Percentiles rank a stretch among this genome's conserved stretches.
Evolutionary conservation across 2,113 vertebrate species (phyloP).

Genomic region (Galeopterus variegatus): DNA sequence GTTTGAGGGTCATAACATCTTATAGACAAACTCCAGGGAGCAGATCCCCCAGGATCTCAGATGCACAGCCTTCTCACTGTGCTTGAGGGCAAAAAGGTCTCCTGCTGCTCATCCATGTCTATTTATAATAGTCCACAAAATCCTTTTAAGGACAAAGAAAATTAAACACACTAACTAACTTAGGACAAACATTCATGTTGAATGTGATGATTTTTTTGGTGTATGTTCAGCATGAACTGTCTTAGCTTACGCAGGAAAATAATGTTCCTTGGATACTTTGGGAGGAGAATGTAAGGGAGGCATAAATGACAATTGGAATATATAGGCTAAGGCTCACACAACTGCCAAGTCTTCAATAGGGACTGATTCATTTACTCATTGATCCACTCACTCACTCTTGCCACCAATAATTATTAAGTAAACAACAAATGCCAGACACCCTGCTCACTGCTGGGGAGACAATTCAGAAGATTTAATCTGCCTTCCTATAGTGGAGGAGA

Average conservation of each 20-base stretch:
- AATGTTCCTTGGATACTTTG: background rate
- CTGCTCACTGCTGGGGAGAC: background rate
- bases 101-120: background rate
- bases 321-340: background rate
- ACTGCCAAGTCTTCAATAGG: background rate
- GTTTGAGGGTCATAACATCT: conserved; percentile 34
- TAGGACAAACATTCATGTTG: background rate
- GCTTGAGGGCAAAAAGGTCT: background rate
- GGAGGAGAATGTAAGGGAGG: background rate
- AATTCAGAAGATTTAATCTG: background rate
- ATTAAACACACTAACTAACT: background rate
- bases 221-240: background rate
- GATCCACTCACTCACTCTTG: background rate
- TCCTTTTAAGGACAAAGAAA: conserved; percentile 13
- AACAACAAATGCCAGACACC: background rate
- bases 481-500: background rate
- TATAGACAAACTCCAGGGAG: fast-evolving
- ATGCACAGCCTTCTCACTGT: background rate
- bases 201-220: background rate
- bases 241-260: background rate
- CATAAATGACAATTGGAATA: background rate
- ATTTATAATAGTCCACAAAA: background rate
- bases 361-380: background rate
- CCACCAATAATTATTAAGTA: background rate
- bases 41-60: fast-evolving